These are phyloP conservation scores for Indri indri DNA, from an alignment of 2,113 vertebrate species.

Conservation along the genomic window DNA sequence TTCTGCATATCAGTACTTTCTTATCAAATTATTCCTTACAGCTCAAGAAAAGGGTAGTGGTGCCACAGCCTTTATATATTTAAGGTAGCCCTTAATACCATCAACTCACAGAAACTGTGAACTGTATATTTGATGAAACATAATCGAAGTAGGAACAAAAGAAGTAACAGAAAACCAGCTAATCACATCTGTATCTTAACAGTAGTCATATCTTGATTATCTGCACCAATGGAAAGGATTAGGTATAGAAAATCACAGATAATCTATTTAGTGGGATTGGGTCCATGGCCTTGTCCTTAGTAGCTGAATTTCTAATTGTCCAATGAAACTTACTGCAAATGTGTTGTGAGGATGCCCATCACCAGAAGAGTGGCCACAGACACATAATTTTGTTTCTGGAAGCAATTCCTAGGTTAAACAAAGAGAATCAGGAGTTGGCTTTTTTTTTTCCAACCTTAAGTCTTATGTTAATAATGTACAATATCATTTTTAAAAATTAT, in stretches of 20 bases:
- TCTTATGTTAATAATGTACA: conserved; percentile 17
- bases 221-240: not conserved
- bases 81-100: not conserved
- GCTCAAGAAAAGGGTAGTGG: not conserved
- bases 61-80: not conserved
- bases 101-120: not conserved
- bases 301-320: conserved; percentile 1
- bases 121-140: not conserved
- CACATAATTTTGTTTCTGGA: conserved; percentile 77
- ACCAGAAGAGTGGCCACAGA: conserved; percentile 70
- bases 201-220: not conserved
- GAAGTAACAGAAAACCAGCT: conserved; percentile 6
- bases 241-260: not conserved
- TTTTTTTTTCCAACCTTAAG: not conserved
- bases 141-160: conserved; percentile 18
- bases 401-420: conserved; percentile 74
- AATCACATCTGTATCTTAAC: not conserved
- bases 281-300: not conserved
- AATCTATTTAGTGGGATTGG: not conserved
- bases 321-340: conserved; percentile 64
- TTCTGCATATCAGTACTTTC: not conserved
- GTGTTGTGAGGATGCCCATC: conserved; percentile 60
- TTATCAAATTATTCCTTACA: conserved; percentile 47
- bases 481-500: not conserved
- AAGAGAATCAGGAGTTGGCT: conserved; percentile 68